Percentiles rank a stretch among this genome's conserved stretches.
Evolutionary conservation across 1,140 invertebrate genomes (phyloP).

Genomic region (Rhopalosiphum padi): DNA sequence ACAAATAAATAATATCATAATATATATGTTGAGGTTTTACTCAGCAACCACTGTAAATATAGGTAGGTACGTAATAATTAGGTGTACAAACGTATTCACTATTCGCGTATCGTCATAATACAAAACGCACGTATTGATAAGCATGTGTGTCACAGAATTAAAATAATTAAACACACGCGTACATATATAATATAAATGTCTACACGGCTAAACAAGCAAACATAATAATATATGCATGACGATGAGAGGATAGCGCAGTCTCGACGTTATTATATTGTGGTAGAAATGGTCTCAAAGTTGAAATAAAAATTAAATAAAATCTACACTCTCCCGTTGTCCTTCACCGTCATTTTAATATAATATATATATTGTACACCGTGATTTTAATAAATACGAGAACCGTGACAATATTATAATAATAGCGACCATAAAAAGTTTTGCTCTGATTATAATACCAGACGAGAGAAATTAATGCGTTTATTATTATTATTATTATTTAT

Average conservation of each 20-base stretch:
- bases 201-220: neutral
- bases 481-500: neutral
- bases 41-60: neutral
- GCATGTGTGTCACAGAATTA: neutral
- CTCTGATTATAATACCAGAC: constrained; percentile 14
- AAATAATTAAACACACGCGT: neutral
- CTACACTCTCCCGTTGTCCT: neutral
- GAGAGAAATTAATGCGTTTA: constrained; percentile 36
- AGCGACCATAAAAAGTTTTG: constrained; percentile 19
- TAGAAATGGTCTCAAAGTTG: neutral
- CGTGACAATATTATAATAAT: constrained; percentile 6
- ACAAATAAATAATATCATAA: neutral
- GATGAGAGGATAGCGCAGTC: neutral
- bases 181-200: neutral
- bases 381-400: neutral
- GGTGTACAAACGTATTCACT: neutral
- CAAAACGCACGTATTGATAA: neutral
- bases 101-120: neutral
- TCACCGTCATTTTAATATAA: neutral
- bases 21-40: neutral
- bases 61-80: neutral
- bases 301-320: neutral
- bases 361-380: neutral
- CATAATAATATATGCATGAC: neutral
- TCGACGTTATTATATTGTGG: neutral